Percentiles rank a stretch among this genome's conserved stretches.
Evolutionary conservation across 2,113 vertebrate genomes (phyloP).

Genomic region (Oreotrochilus melanogaster): DNA sequence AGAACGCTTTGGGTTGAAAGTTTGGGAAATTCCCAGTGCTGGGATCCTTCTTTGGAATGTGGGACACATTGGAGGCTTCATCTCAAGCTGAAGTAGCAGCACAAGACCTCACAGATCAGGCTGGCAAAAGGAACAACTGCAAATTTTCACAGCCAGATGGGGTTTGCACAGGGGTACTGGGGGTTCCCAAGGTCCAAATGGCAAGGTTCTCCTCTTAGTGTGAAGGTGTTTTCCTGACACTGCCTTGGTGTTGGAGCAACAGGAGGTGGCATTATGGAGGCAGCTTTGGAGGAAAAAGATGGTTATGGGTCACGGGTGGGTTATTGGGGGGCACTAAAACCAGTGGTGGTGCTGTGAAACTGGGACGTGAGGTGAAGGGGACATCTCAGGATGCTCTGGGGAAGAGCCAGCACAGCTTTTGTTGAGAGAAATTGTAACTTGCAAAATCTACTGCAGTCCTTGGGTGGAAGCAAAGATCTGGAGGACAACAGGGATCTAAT

Average conservation of each 20-base stretch:
- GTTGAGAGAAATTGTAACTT: neutral
- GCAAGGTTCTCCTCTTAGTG: rapidly evolving
- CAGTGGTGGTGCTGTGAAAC: neutral
- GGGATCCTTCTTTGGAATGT: neutral
- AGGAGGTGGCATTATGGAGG: neutral
- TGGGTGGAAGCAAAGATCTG: neutral
- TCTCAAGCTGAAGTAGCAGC: neutral
- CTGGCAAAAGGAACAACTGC: neutral
- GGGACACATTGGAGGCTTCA: rapidly evolving
- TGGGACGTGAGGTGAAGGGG: neutral
- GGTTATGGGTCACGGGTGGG: neutral
- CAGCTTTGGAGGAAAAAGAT: neutral
- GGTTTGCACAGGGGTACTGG: neutral
- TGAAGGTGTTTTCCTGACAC: neutral
- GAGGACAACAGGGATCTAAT: neutral
- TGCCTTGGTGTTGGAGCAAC: neutral
- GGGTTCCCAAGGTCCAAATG: neutral
- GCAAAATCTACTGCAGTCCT: neutral
- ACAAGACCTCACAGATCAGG: neutral
- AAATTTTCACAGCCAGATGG: neutral
- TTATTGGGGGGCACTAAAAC: neutral
- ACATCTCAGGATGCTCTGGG: neutral
- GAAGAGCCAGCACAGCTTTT: neutral
- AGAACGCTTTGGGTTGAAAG: too few species aligned
- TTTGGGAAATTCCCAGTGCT: neutral